Evolutionary conservation across 2,888 invertebrate species (phyloP).

Genomic region (Calephelis perditalis): DNA sequence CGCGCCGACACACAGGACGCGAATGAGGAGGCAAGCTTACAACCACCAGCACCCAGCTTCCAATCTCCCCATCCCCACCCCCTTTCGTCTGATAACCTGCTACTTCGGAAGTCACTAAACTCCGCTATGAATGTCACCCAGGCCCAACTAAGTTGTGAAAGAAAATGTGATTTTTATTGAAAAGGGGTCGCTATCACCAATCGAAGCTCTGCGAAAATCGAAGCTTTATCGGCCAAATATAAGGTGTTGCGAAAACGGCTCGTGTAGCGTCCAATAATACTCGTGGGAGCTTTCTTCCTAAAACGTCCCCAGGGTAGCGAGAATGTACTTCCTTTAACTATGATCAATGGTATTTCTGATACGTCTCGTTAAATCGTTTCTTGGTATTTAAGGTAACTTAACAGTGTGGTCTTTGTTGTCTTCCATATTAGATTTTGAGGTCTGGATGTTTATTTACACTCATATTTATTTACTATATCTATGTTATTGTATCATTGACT

Average conservation of each 20-base stretch:
- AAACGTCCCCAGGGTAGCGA: slow-evolving; percentile 15
- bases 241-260: slow-evolving; percentile 49
- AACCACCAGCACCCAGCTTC: slow-evolving; percentile 58
- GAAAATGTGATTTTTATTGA: slow-evolving; percentile 73
- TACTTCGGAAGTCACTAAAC: slow-evolving; percentile 77
- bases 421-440: too few relatives aligned
- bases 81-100: slow-evolving; percentile 71
- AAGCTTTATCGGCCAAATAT: slow-evolving; percentile 49
- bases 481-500: too few relatives aligned
- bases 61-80: slow-evolving; percentile 39
- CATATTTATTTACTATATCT: too few relatives aligned
- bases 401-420: too few relatives aligned
- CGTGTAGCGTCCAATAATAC: slow-evolving; percentile 31
- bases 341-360: slow-evolving; percentile 1
- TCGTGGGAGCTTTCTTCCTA: slow-evolving; percentile 30
- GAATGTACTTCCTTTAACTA: slow-evolving; percentile 11
- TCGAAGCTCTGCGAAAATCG: slow-evolving; percentile 56
- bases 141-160: slow-evolving; percentile 59
- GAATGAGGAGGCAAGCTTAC: slow-evolving; percentile 61
- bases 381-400: neutral
- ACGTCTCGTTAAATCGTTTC: neutral
- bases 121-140: slow-evolving; percentile 68
- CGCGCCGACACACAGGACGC: slow-evolving; percentile 59
- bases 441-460: too few relatives aligned
- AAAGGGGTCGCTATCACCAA: slow-evolving; percentile 57